Evolutionary conservation across 2,888 invertebrate genomes (phyloP).

Genomic region (Cacoxenus indagator): DNA sequence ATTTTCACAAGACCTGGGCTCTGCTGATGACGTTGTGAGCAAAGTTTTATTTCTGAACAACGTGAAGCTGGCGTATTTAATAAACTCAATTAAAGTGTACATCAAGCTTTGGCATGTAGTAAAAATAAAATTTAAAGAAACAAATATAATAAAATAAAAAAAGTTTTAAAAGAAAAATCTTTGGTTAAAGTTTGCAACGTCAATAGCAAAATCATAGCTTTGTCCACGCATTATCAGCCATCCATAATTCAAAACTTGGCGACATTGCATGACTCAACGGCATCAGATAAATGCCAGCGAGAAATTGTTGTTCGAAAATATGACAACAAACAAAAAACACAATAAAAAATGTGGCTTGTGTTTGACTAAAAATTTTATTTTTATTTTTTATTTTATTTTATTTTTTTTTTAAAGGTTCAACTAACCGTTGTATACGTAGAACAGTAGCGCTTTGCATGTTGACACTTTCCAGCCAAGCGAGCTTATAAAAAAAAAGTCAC

Average conservation of each 20-base stretch:
- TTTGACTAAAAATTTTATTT: background rate
- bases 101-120: conserved; percentile 5
- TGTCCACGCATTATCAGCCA: conserved; percentile 51
- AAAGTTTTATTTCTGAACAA: conserved; percentile 12
- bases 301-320: conserved; percentile 42
- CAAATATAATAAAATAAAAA: background rate
- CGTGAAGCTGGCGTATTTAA: conserved; percentile 39
- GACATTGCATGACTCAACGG: conserved; percentile 59
- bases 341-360: conserved; percentile 18
- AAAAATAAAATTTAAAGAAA: background rate
- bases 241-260: conserved; percentile 59
- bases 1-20: conserved; percentile 54
- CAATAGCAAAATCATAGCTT: conserved; percentile 13
- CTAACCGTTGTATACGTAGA: conserved; percentile 39
- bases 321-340: conserved; percentile 32
- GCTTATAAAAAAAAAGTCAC: conserved; percentile 29
- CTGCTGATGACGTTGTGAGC: too few relatives aligned
- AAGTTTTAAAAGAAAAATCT: background rate
- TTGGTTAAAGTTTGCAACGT: background rate
- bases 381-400: background rate
- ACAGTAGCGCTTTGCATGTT: conserved; percentile 54
- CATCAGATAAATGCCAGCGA: conserved; percentile 54
- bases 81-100: conserved; percentile 58
- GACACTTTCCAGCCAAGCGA: conserved; percentile 51
- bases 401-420: conserved; percentile 1